These are phyloP conservation scores for Philonicus albiceps DNA, from an alignment of 2,888 invertebrate genomes.

Conservation along the genomic window DNA sequence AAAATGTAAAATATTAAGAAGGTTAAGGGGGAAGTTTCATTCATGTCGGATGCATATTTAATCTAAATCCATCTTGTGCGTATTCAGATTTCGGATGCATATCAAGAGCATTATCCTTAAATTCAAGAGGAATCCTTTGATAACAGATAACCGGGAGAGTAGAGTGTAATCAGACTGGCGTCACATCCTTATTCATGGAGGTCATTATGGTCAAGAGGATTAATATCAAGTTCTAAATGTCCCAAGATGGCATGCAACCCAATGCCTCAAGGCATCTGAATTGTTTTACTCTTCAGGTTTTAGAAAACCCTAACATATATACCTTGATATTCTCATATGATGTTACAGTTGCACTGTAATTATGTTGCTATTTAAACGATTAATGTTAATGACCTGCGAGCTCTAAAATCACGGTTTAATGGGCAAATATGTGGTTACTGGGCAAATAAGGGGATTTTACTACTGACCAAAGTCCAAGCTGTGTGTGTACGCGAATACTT, in stretches of 20 bases:
- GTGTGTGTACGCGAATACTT: not conserved
- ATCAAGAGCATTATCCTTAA: not conserved
- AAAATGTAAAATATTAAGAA: not conserved
- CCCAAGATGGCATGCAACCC: not conserved
- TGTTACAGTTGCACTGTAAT: not conserved
- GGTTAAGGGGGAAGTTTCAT: not conserved
- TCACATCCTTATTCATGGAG: not conserved
- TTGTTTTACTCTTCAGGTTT: not conserved
- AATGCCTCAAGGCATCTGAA: not conserved
- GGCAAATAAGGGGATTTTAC: not conserved
- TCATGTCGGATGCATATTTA: not conserved
- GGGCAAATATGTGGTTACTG: not conserved
- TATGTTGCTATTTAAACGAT: not conserved
- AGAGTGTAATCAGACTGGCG: not conserved
- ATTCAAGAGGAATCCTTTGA: not conserved
- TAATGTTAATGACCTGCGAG: not conserved
- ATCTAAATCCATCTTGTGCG: not conserved
- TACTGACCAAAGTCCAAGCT: not conserved
- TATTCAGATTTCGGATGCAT: not conserved
- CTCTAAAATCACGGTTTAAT: not conserved
- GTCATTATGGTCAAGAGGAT: not conserved
- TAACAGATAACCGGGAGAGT: not conserved
- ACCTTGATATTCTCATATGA: not conserved
- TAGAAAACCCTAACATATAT: not conserved
- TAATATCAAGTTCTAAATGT: not conserved